Percentiles rank a stretch among this genome's conserved stretches.
Conservation (phyloP, 2,888 invertebrate species). For the Philopedon plagiatum region DNA sequence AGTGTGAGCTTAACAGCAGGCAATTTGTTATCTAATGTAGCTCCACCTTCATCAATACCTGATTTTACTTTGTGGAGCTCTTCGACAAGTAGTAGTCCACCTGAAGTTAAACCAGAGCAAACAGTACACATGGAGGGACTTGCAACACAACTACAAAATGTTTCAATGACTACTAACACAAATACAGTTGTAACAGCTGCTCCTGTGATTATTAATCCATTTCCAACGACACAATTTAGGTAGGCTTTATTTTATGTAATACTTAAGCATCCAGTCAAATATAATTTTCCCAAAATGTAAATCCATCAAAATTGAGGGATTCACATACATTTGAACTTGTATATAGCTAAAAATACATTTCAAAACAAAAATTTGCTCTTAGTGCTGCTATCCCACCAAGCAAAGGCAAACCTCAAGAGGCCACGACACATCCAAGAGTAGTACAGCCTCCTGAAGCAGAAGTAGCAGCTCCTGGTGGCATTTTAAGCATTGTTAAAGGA, state of each 20-base stretch:
- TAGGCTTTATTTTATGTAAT: conserved; percentile 52
- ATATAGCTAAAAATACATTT: no score
- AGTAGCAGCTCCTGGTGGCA: conserved; percentile 67
- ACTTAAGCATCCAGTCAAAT: no score
- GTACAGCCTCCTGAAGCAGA: conserved; percentile 40
- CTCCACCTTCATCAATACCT: conserved; percentile 78
- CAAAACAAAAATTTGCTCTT: conserved; percentile 37
- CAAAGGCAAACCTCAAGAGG: conserved; percentile 62
- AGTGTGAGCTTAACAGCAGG: conserved; percentile 64
- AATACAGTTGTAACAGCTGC: conserved; percentile 42
- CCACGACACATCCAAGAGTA: conserved; percentile 14
- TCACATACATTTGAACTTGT: no score
- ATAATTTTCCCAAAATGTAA: no score
- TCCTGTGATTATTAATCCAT: conserved; percentile 58
- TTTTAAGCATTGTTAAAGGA: conserved; percentile 80
- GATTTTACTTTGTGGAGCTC: conserved; percentile 73
- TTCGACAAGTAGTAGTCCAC: conserved; percentile 47
- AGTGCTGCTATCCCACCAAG: conserved; percentile 67
- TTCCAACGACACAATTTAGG: conserved; percentile 66
- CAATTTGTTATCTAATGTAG: conserved; percentile 78
- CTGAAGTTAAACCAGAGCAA: conserved; percentile 19
- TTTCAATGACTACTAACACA: conserved; percentile 26
- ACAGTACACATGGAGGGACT: conserved; percentile 35
- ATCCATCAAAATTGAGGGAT: no score
- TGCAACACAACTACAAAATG: conserved; percentile 22